These are phyloP conservation scores for Glaucidium brasilianum DNA, from an alignment of 2,113 vertebrate genomes.

Conservation along the genomic window DNA sequence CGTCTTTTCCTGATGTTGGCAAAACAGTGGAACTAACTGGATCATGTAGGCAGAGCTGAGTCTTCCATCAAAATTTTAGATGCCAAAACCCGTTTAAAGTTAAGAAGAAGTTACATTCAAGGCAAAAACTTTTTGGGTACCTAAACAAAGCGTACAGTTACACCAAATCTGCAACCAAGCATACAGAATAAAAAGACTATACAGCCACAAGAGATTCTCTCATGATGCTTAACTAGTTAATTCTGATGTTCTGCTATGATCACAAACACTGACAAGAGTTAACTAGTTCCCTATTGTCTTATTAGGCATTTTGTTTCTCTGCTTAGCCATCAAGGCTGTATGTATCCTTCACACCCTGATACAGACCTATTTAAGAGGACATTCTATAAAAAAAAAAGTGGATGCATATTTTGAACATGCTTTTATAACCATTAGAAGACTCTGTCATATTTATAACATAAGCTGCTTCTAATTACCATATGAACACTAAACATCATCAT, in stretches of 20 bases:
- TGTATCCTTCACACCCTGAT: neutral
- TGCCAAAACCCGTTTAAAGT: neutral
- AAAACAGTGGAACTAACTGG: neutral
- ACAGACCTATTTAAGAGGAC: neutral
- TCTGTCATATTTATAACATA: slow-evolving; percentile 44
- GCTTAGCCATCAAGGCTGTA: neutral
- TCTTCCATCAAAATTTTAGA: neutral
- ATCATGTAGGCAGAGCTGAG: neutral
- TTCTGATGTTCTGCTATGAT: neutral
- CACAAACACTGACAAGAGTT: neutral
- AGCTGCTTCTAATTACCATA: slow-evolving; percentile 52
- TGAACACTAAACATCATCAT: slow-evolving; percentile 43
- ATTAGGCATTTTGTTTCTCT: neutral
- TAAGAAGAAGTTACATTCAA: neutral
- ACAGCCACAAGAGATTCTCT: neutral
- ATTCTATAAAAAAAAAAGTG: neutral
- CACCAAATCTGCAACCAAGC: neutral
- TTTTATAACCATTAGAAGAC: slow-evolving; percentile 25
- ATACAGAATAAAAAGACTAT: neutral
- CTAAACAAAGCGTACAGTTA: neutral
- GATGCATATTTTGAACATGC: neutral
- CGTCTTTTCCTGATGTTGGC: neutral
- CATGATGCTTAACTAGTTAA: neutral
- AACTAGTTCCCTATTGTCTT: neutral
- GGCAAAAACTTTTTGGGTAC: neutral